phyloP scores from a whole-genome alignment of 2,113 vertebrate species.

The Paratilapia polleni region DNA sequence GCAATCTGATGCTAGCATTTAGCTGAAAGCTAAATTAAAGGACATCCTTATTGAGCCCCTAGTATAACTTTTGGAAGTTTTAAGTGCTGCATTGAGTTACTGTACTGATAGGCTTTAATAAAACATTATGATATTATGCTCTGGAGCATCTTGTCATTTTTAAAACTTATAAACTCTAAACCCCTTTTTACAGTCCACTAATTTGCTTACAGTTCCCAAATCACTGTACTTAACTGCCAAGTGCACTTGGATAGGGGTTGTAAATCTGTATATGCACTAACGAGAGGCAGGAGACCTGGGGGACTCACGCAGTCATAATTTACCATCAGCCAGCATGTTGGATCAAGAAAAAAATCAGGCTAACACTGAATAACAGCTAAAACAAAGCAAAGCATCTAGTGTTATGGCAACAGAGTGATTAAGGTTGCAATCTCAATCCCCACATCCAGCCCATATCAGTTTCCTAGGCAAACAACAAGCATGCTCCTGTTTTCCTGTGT shows the following conservation, averaged over 20 bases:
- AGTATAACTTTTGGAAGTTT: neutral
- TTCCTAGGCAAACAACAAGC: slow-evolving; percentile 49
- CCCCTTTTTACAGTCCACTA: no score
- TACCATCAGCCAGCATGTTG: slow-evolving; percentile 9
- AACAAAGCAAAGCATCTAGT: slow-evolving; percentile 55
- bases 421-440: slow-evolving; percentile 76
- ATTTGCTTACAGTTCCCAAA: neutral
- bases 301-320: slow-evolving; percentile 22
- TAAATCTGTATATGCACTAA: neutral
- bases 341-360: neutral
- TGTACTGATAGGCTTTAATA: neutral
- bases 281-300: neutral
- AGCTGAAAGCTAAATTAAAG: neutral
- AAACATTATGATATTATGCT: neutral
- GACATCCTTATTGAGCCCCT: neutral
- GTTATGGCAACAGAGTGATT: slow-evolving; percentile 79
- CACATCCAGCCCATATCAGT: slow-evolving; percentile 75
- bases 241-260: neutral
- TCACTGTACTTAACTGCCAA: neutral
- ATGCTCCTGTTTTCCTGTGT: slow-evolving; percentile 66
- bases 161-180: no score
- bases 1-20: neutral
- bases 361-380: slow-evolving; percentile 37
- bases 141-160: neutral
- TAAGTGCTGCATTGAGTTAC: neutral